These are phyloP conservation scores for Corythaixoides concolor DNA, from an alignment of 2,113 vertebrate genomes.

Conservation along the genomic window DNA sequence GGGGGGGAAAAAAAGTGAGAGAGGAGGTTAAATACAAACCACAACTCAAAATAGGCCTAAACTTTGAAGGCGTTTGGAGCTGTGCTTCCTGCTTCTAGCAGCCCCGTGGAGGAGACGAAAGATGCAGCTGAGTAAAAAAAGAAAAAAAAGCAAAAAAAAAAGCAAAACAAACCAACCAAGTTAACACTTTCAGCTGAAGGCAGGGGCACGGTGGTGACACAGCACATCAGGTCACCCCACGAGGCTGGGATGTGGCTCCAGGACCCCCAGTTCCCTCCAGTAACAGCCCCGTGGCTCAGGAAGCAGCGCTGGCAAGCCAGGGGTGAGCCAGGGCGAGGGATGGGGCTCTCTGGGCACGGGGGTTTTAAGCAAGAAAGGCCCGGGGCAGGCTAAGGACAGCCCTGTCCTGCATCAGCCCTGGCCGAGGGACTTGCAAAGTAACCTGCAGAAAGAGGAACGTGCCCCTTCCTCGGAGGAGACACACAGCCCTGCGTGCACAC, in stretches of 20 bases:
- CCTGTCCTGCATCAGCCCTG: neutral
- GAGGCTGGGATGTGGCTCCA: neutral
- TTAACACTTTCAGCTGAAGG: neutral
- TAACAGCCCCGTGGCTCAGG: rapidly evolving
- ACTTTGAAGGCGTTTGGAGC: conserved; percentile 17
- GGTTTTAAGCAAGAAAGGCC: neutral
- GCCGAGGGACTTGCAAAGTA: neutral
- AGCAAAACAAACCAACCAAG: neutral
- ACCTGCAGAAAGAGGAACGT: neutral
- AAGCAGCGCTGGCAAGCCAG: rapidly evolving
- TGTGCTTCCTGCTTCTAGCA: neutral
- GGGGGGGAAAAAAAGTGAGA: neutral
- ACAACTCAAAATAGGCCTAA: conserved; percentile 33
- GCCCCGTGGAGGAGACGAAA: neutral
- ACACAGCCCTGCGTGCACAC: neutral
- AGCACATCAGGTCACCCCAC: neutral
- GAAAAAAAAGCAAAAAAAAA: neutral
- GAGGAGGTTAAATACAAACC: conserved; percentile 30
- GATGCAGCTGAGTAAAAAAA: neutral
- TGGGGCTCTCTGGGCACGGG: rapidly evolving
- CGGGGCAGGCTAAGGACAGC: neutral
- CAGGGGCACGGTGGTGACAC: neutral
- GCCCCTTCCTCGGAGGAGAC: neutral
- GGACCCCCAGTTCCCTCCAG: rapidly evolving
- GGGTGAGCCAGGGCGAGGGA: neutral